These are phyloP conservation scores for Myotis vivesi DNA, from an alignment of 2,797 vertebrate genomes.

Conservation along the genomic window DNA sequence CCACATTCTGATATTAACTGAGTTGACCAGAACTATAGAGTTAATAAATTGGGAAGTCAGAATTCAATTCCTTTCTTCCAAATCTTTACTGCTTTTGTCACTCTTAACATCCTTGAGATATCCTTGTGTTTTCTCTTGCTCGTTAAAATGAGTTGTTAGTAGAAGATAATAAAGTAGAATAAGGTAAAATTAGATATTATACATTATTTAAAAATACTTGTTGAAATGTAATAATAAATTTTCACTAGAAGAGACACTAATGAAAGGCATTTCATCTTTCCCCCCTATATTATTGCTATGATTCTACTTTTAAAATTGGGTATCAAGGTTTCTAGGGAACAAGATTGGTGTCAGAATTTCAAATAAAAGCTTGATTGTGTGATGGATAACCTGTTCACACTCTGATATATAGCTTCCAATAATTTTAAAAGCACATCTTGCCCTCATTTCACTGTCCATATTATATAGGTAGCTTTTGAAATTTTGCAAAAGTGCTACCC, in stretches of 20 bases:
- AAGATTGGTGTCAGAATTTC: conserved; percentile 46
- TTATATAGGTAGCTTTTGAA: conserved; percentile 76
- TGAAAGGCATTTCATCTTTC: neutral
- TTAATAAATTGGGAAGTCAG: neutral
- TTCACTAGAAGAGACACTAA: neutral
- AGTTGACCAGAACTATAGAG: neutral
- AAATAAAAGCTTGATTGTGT: conserved; percentile 63
- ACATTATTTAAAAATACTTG: neutral
- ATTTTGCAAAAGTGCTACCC: conserved; percentile 78
- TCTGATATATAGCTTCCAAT: conserved; percentile 65
- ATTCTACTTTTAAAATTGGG: conserved; percentile 28
- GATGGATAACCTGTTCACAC: conserved; percentile 55
- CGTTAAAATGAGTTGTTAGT: neutral
- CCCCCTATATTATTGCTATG: neutral
- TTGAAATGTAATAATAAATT: conserved; percentile 43
- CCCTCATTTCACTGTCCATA: conserved; percentile 72
- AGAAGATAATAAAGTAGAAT: neutral
- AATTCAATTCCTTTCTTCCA: neutral
- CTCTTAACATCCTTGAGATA: neutral
- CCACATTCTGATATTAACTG: neutral
- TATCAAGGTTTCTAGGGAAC: conserved; percentile 46
- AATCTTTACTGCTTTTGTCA: neutral
- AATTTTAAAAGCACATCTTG: conserved; percentile 79
- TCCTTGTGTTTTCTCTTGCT: neutral
- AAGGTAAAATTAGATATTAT: conserved; percentile 9